phyloP scores from a whole-genome alignment of 2,797 vertebrate species.

The Acipenser ruthenus region DNA sequence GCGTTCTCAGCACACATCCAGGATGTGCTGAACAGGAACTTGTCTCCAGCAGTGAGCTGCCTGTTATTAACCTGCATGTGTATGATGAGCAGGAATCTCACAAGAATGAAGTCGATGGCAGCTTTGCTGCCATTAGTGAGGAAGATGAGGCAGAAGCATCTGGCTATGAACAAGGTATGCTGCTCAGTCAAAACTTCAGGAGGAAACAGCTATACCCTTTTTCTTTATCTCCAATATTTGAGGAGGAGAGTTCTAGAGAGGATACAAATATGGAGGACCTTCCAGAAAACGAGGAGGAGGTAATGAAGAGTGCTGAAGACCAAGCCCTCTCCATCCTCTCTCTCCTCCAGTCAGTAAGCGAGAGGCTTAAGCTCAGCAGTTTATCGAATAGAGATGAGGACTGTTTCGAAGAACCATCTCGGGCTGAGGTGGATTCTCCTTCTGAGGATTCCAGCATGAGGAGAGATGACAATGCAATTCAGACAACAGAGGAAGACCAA shows the following conservation, averaged over 20 bases:
- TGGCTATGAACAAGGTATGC: constrained; percentile 40
- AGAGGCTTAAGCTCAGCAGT: constrained; percentile 61
- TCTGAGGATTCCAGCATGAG: constrained; percentile 24
- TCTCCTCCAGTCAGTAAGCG: constrained; percentile 73
- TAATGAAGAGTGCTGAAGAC: constrained; percentile 35
- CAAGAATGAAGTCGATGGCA: constrained; percentile 18
- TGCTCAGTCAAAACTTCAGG: constrained; percentile 53
- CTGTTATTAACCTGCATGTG: constrained; percentile 11
- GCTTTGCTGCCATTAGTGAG: constrained; percentile 37
- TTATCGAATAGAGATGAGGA: constrained; percentile 33
- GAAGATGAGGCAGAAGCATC: constrained; percentile 39
- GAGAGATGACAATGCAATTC: constrained; percentile 8
- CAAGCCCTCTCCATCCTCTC: constrained; percentile 60
- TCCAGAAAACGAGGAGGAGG: constrained; percentile 34
- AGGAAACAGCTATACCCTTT: constrained; percentile 64
- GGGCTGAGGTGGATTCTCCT: constrained; percentile 6
- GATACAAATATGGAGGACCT: constrained; percentile 33
- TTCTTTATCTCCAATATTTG: constrained; percentile 73
- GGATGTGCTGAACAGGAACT: constrained; percentile 11
- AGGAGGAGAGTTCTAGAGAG: constrained; percentile 68
- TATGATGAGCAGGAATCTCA: constrained; percentile 19
- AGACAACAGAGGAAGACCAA: constrained; percentile 14
- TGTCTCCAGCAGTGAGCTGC: constrained; percentile 7
- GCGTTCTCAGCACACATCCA: constrained; percentile 1
- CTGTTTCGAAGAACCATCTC: constrained; percentile 6